Conservation (phyloP, 2,797 vertebrate genomes). For the Crenuchus spilurus region DNA sequence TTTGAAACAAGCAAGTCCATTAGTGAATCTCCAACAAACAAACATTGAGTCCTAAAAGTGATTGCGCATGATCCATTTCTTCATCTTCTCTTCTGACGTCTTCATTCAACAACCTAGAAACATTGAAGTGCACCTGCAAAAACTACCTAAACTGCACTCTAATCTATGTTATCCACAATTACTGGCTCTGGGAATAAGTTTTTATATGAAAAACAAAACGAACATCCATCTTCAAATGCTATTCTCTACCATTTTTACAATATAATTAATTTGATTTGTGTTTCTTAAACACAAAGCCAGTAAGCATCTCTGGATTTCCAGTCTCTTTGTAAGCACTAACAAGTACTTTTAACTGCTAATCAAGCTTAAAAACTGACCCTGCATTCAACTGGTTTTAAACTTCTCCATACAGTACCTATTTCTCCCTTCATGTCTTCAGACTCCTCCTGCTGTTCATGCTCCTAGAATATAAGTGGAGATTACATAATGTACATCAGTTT, state of each 20-base stretch:
- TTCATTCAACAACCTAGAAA: constrained; percentile 77
- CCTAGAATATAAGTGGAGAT: constrained; percentile 51
- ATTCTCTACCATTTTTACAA: neutral
- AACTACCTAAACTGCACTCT: constrained; percentile 64
- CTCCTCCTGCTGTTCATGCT: constrained; percentile 68
- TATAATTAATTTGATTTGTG: neutral
- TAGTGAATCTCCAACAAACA: constrained; percentile 55
- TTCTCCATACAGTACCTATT: constrained; percentile 88
- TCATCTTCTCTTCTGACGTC: constrained; percentile 66
- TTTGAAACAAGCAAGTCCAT: constrained; percentile 56
- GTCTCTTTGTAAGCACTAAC: constrained; percentile 84
- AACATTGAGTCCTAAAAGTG: constrained; percentile 53
- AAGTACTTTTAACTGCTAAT: constrained; percentile 64
- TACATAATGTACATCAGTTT: neutral
- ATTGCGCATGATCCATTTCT: constrained; percentile 62
- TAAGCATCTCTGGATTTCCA: constrained; percentile 93
- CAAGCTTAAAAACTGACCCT: constrained; percentile 64
- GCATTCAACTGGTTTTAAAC: constrained; percentile 46
- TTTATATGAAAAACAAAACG: constrained; percentile 26
- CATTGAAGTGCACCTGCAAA: constrained; percentile 73
- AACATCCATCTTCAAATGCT: neutral
- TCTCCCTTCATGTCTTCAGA: constrained; percentile 78
- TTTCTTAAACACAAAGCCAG: constrained; percentile 79
- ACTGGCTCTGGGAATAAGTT: constrained; percentile 71
- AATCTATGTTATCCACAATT: constrained; percentile 64